Evolutionary conservation across 2,113 vertebrate species (phyloP).

Genomic region (Microtus richardsoni): DNA sequence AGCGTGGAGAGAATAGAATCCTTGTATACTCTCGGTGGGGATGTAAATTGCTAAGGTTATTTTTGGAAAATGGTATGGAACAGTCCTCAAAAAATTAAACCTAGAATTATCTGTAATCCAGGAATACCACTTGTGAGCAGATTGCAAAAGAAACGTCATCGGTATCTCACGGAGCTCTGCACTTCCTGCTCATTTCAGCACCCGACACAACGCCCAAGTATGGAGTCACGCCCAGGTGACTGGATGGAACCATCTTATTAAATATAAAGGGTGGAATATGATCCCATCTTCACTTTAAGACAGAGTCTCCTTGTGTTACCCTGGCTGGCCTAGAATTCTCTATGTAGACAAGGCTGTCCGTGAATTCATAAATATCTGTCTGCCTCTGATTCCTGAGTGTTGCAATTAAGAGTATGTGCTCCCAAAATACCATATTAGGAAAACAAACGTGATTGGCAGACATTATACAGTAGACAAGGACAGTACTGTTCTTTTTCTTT

Average conservation of each 20-base stretch:
- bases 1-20: neutral
- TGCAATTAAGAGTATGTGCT: neutral
- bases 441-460: neutral
- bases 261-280: neutral
- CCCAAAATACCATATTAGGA: neutral
- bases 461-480: too few relatives aligned
- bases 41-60: neutral
- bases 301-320: neutral
- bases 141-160: neutral
- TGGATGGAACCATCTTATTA: neutral
- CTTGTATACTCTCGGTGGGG: neutral
- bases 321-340: neutral
- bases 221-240: neutral
- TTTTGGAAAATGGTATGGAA: neutral
- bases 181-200: neutral
- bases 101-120: neutral
- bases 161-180: neutral
- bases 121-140: neutral
- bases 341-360: neutral
- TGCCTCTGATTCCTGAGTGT: neutral
- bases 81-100: neutral
- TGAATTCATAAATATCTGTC: neutral
- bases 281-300: neutral
- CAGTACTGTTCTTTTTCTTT: neutral
- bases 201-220: neutral